A percentile compares a stretch with the other conserved stretches of the same genome.
phyloP scores from a whole-genome alignment of 2,113 vertebrate species.

The Micromys minutus region DNA sequence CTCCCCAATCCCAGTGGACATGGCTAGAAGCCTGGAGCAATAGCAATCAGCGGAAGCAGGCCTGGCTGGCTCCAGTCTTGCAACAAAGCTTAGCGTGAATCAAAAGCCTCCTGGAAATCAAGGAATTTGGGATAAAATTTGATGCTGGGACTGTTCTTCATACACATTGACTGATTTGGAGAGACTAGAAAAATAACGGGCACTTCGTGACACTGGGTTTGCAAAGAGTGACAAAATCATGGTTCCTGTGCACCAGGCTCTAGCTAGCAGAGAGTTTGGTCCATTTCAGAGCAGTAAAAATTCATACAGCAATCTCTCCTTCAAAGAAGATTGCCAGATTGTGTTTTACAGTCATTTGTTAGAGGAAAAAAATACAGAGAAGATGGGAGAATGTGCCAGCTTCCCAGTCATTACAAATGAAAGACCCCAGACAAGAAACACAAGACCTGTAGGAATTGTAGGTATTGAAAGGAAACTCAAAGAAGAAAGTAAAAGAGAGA shows the following conservation, averaged over 20 bases:
- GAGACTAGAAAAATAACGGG: constrained; percentile 94
- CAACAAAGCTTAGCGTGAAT: background rate
- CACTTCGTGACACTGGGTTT: no score
- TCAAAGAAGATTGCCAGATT: constrained; percentile 98
- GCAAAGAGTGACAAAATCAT: constrained; percentile 95
- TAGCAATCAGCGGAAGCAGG: background rate
- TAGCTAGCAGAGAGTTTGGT: constrained; percentile 93
- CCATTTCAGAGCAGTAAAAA: constrained; percentile 96
- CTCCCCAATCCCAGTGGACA: background rate
- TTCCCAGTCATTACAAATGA: constrained; percentile 88
- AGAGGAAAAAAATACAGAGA: constrained; percentile 85
- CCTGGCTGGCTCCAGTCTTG: background rate
- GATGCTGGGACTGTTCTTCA: constrained; percentile 91
- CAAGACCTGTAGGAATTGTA: constrained; percentile 96
- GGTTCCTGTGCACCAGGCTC: constrained; percentile 91
- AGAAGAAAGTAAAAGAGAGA: constrained; percentile 42
- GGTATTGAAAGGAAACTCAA: constrained; percentile 91
- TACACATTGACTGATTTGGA: constrained; percentile 96
- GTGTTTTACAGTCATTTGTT: constrained; percentile 96
- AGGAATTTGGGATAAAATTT: constrained; percentile 86
- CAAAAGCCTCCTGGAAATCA: background rate
- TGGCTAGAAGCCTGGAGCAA: background rate
- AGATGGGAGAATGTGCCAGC: constrained; percentile 91
- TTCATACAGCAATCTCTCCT: constrained; percentile 94
- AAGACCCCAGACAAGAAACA: constrained; percentile 91